Conservation (phyloP, 2,113 vertebrate species). For the Limnothrissa miodon region DNA sequence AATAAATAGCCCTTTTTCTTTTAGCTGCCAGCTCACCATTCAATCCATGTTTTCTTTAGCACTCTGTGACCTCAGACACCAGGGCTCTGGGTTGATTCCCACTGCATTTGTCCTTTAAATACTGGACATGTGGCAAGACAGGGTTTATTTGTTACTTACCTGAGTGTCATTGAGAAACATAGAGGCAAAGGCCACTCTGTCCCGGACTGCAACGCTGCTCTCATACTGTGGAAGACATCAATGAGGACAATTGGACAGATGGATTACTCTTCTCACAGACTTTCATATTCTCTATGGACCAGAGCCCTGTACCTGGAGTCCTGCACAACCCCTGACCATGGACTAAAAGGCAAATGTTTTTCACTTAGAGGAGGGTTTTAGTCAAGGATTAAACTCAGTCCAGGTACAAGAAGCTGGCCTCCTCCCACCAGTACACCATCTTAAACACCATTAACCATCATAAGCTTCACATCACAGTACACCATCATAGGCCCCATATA, state of each 20-base stretch:
- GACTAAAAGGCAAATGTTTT: too few species aligned
- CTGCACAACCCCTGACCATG: too few species aligned
- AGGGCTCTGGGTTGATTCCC: too few species aligned
- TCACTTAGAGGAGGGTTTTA: too few species aligned
- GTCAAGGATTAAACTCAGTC: too few species aligned
- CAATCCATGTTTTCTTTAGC: too few species aligned
- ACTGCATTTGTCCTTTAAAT: too few species aligned
- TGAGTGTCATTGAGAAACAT: slow-evolving; percentile 93
- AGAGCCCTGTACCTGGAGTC: too few species aligned
- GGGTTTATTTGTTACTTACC: slow-evolving; percentile 67
- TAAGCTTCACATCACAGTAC: too few species aligned
- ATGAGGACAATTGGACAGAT: neutral
- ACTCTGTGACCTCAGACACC: too few species aligned
- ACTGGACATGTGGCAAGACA: neutral
- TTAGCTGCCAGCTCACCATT: too few species aligned
- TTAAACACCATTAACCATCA: slow-evolving; percentile 90
- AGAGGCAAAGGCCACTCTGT: slow-evolving; percentile 95
- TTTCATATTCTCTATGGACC: neutral
- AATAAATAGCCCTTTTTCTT: too few species aligned
- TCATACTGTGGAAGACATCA: slow-evolving; percentile 77
- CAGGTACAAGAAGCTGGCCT: neutral
- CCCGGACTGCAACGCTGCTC: slow-evolving; percentile 88
- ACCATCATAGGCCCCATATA: slow-evolving; percentile 89
- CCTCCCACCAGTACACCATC: slow-evolving; percentile 97
- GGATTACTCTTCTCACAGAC: neutral